Percentiles rank a stretch among this genome's conserved stretches.
phyloP scores from a whole-genome alignment of 2,888 invertebrate genomes.

The Nesidiocoris tenuis region DNA sequence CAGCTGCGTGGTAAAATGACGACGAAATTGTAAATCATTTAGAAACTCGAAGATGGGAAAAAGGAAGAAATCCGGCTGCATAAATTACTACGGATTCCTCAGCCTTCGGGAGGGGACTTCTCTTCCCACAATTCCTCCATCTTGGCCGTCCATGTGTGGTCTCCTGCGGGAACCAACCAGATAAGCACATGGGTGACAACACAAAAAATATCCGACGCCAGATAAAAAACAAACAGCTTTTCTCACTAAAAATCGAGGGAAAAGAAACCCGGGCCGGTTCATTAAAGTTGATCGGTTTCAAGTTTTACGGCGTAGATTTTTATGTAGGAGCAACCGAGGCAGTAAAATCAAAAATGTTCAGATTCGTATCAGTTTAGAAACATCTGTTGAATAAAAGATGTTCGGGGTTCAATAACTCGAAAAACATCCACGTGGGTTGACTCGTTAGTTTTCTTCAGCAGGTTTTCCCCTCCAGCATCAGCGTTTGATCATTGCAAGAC shows the following conservation, averaged over 20 bases:
- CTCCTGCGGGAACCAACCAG: conserved; percentile 9
- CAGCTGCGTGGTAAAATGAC: conserved; percentile 35
- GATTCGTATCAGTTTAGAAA: too few relatives aligned
- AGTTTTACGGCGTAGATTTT: neutral
- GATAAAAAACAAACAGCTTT: neutral
- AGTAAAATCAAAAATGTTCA: too few relatives aligned
- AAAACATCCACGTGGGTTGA: too few relatives aligned
- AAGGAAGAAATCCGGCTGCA: conserved; percentile 24
- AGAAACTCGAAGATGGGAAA: conserved; percentile 10
- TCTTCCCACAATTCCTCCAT: conserved; percentile 11
- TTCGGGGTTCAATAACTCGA: too few relatives aligned
- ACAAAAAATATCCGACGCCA: conserved; percentile 6
- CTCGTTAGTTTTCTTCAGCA: too few relatives aligned
- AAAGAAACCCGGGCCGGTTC: conserved; percentile 4
- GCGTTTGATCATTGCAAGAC: too few relatives aligned
- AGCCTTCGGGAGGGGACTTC: too few relatives aligned
- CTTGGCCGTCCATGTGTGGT: conserved; percentile 36
- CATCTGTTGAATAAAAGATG: too few relatives aligned
- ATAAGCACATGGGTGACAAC: conserved; percentile 14
- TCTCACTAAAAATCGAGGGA: neutral
- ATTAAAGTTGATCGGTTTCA: neutral
- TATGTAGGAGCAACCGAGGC: too few relatives aligned
- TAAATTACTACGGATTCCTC: conserved; percentile 28
- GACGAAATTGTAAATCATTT: conserved; percentile 34
- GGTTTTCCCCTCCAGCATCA: too few relatives aligned